Conservation (phyloP, 2,797 vertebrate species). For the Eupleurogrammus muticus region DNA sequence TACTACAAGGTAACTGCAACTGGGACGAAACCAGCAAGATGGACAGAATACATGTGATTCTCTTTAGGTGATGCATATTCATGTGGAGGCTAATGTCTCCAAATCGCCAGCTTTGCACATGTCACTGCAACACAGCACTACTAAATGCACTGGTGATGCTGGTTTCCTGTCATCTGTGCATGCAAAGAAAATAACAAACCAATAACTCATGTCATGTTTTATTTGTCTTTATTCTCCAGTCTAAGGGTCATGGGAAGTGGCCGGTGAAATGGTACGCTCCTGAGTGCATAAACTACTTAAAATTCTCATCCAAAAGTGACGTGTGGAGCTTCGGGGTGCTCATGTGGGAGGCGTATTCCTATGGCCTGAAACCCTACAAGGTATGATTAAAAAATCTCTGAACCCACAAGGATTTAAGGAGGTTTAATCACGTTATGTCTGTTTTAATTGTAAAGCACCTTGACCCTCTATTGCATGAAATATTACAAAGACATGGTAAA, state of each 20-base stretch:
- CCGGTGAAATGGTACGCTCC: conserved; percentile 98
- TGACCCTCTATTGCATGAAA: too few relatives aligned
- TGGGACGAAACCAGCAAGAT: too few relatives aligned
- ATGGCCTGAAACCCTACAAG: conserved; percentile 94
- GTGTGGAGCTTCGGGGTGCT: conserved; percentile 98
- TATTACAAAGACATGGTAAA: too few relatives aligned
- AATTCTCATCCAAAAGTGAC: conserved; percentile 97
- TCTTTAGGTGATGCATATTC: too few relatives aligned
- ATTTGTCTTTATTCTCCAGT: conserved; percentile 76
- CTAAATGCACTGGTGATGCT: neutral
- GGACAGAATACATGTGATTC: too few relatives aligned
- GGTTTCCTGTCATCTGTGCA: neutral
- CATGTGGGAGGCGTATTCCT: conserved; percentile 97
- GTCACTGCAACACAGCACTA: neutral
- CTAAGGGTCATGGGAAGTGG: conserved; percentile 95
- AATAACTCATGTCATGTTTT: neutral
- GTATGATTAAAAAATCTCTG: conserved; percentile 69
- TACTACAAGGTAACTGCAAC: conserved; percentile 77
- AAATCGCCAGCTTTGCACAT: neutral
- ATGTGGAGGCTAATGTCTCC: too few relatives aligned
- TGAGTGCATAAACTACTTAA: conserved; percentile 95
- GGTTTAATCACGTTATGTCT: too few relatives aligned
- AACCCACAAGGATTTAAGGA: neutral
- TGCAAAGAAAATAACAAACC: neutral
- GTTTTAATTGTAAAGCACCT: too few relatives aligned